Percentiles rank a stretch among this genome's conserved stretches.
phyloP scores from a whole-genome alignment of 1,140 invertebrate genomes.

The Drosophila repleta region DNA sequence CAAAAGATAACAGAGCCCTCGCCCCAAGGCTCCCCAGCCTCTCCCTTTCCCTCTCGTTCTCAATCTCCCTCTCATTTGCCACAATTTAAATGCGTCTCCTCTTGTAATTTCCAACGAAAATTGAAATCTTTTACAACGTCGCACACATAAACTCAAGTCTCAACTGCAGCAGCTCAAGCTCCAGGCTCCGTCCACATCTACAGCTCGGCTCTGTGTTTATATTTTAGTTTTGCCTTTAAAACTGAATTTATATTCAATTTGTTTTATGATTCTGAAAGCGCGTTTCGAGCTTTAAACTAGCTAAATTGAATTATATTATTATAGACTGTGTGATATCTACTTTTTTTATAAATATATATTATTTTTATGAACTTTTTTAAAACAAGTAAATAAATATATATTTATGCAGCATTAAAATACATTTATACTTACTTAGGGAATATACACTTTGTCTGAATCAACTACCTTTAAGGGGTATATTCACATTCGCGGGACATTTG shows the following conservation, averaged over 20 bases:
- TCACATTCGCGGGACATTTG: constrained; percentile 46
- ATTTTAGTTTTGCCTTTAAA: constrained; percentile 62
- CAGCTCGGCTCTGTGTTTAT: constrained; percentile 20
- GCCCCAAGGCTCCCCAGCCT: not conserved
- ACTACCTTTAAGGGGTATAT: not conserved
- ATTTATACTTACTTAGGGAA: not conserved
- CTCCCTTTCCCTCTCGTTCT: not conserved
- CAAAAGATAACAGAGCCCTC: constrained; percentile 9
- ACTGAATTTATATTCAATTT: constrained; percentile 77
- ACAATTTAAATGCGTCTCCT: constrained; percentile 68
- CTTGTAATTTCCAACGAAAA: constrained; percentile 63
- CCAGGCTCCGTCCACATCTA: not conserved
- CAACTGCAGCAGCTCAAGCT: constrained; percentile 19
- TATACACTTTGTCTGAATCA: not conserved
- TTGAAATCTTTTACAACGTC: constrained; percentile 28
- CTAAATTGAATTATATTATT: too few relatives aligned
- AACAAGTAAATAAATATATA: too few relatives aligned
- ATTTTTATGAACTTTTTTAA: too few relatives aligned
- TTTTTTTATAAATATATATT: not conserved
- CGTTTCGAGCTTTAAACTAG: too few relatives aligned
- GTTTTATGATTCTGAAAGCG: constrained; percentile 42
- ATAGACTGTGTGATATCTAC: too few relatives aligned
- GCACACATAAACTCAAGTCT: constrained; percentile 1
- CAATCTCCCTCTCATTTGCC: constrained; percentile 31
- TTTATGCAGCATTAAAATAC: too few relatives aligned